phyloP scores from a whole-genome alignment of 2,797 vertebrate genomes.

The Eupleurogrammus muticus region DNA sequence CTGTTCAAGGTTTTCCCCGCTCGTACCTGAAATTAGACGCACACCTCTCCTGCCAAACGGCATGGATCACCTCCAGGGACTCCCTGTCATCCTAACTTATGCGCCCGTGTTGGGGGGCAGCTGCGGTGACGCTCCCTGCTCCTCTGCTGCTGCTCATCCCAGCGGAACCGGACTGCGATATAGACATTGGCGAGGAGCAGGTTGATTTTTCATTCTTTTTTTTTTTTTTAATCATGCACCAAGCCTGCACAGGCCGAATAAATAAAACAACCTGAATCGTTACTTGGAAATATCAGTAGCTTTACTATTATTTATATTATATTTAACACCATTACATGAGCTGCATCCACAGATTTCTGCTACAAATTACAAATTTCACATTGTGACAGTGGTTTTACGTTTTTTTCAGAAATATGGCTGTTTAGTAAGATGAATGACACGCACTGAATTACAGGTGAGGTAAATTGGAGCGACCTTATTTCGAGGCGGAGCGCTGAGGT shows the following conservation, averaged over 20 bases:
- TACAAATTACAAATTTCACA: too few species aligned
- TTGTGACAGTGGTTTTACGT: too few species aligned
- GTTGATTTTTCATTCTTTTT: not conserved
- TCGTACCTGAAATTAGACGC: slow-evolving; percentile 47
- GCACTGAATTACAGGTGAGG: too few species aligned
- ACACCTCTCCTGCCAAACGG: slow-evolving; percentile 39
- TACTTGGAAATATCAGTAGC: not conserved
- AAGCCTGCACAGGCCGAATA: not conserved
- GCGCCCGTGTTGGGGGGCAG: slow-evolving; percentile 23
- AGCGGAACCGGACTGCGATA: slow-evolving; percentile 36
- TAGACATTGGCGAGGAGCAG: slow-evolving; percentile 18
- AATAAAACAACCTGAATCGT: not conserved
- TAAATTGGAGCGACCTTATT: too few species aligned
- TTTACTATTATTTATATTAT: too few species aligned
- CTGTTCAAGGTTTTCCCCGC: slow-evolving; percentile 28
- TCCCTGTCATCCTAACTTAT: slow-evolving; percentile 40
- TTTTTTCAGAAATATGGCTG: too few species aligned
- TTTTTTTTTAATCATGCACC: not conserved
- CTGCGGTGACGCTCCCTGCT: slow-evolving; percentile 14
- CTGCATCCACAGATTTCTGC: too few species aligned
- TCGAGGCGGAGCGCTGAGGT: too few species aligned
- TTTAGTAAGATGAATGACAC: too few species aligned
- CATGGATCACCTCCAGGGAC: slow-evolving; percentile 47
- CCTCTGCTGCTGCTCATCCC: slow-evolving; percentile 15
- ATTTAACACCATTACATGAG: too few species aligned